A percentile compares a stretch with the other conserved stretches of the same genome.
phyloP scores from a whole-genome alignment of 2,113 vertebrate species.

The Lasiurus cinereus region DNA sequence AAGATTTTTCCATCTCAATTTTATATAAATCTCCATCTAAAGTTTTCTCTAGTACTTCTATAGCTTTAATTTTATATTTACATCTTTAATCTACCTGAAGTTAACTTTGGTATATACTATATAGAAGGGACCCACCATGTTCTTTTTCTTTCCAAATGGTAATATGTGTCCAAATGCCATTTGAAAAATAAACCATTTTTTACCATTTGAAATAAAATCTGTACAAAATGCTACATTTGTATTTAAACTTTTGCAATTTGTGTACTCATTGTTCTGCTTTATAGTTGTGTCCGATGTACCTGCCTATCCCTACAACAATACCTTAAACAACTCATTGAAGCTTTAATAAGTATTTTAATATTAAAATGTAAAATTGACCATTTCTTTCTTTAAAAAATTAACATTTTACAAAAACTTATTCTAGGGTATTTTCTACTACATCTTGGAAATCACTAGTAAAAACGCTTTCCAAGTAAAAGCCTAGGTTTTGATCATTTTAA shows the following conservation, averaged over 20 bases:
- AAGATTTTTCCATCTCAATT: not conserved
- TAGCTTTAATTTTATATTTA: slow-evolving; percentile 27
- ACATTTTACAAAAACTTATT: not conserved
- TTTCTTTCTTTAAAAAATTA: not conserved
- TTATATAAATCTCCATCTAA: not conserved
- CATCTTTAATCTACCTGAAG: not conserved
- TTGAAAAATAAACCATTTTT: slow-evolving; percentile 28
- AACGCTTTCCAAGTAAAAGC: slow-evolving; percentile 49
- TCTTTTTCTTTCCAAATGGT: not conserved
- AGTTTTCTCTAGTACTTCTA: not conserved
- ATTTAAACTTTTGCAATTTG: slow-evolving; percentile 24
- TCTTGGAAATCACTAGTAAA: not conserved
- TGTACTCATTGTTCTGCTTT: not conserved
- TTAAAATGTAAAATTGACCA: not conserved
- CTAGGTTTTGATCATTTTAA: not conserved
- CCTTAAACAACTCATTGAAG: not conserved
- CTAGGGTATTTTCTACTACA: not conserved
- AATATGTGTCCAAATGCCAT: not conserved
- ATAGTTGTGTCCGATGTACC: not conserved
- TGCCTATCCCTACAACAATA: not conserved
- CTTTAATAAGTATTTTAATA: not conserved
- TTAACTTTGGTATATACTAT: not conserved
- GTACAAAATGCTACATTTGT: not conserved
- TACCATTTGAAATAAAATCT: slow-evolving; percentile 25
- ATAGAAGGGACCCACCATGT: not conserved